Percentiles rank a stretch among this genome's conserved stretches.
Evolutionary conservation across 2,888 invertebrate genomes (phyloP).

Genomic region (Netelia inedita): DNA sequence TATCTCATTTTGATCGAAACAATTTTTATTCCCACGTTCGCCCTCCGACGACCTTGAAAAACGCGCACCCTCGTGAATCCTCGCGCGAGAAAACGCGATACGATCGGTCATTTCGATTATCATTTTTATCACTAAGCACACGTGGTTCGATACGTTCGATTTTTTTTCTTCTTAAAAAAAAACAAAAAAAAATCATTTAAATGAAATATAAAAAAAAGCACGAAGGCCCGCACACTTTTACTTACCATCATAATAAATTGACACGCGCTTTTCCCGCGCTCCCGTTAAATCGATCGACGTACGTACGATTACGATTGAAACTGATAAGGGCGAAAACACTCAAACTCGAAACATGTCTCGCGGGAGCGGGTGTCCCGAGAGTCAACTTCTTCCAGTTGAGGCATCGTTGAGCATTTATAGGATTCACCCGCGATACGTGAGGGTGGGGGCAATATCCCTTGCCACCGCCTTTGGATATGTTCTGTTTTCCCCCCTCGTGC

Average conservation of each 20-base stretch:
- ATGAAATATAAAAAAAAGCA: conserved; percentile 15
- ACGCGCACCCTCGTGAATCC: conserved; percentile 33
- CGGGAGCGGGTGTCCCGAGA: conserved; percentile 79
- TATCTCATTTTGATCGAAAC: conserved; percentile 4
- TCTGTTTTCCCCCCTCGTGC: conserved; percentile 38
- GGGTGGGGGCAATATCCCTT: conserved; percentile 73
- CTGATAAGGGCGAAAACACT: conserved; percentile 66
- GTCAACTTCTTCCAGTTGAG: conserved; percentile 78
- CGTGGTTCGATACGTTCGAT: conserved; percentile 35
- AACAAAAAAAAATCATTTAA: neutral
- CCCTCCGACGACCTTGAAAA: neutral
- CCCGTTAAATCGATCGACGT: conserved; percentile 45
- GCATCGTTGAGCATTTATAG: conserved; percentile 84
- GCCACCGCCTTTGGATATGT: conserved; percentile 46
- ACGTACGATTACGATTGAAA: conserved; percentile 24
- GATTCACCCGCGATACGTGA: conserved; percentile 81
- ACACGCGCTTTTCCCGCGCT: conserved; percentile 53
- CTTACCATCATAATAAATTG: conserved; percentile 74
- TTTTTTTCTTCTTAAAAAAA: conserved; percentile 13
- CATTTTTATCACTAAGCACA: conserved; percentile 50
- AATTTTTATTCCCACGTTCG: neutral
- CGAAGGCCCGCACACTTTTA: conserved; percentile 64
- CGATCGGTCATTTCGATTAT: neutral
- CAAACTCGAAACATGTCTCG: conserved; percentile 80
- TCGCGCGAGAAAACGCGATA: neutral